phyloP scores from a whole-genome alignment of 1,140 invertebrate genomes.

The Trichoplusia ni region DNA sequence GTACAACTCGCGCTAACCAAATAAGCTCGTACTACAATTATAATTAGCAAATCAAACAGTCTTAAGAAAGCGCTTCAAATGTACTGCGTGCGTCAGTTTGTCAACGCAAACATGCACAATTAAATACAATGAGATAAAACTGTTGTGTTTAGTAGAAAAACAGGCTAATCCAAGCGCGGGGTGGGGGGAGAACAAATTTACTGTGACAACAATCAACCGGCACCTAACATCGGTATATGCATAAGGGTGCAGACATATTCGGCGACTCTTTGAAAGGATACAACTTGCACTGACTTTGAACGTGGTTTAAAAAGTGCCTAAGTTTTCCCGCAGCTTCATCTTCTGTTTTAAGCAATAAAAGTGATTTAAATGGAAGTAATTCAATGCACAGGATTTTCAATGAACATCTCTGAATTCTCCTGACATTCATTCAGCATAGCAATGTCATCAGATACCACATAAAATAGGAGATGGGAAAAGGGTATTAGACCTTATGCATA shows the following conservation, averaged over 20 bases:
- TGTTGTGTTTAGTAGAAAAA: constrained; percentile 76
- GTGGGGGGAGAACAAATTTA: constrained; percentile 75
- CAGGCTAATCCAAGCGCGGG: constrained; percentile 72
- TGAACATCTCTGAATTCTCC: too few species aligned
- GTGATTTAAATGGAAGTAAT: too few species aligned
- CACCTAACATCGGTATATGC: constrained; percentile 70
- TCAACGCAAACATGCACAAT: constrained; percentile 58
- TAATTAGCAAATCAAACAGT: neutral
- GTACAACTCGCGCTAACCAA: too few species aligned
- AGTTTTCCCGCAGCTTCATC: too few species aligned
- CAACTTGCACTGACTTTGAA: neutral
- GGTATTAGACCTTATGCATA: too few species aligned
- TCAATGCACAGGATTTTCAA: too few species aligned
- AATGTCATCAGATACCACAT: too few species aligned
- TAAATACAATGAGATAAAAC: constrained; percentile 72
- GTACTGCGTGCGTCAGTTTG: constrained; percentile 39
- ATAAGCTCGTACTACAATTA: too few species aligned
- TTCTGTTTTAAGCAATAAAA: too few species aligned
- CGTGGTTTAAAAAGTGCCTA: too few species aligned
- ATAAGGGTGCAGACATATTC: constrained; percentile 43
- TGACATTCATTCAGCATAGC: too few species aligned
- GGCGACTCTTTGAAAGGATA: neutral
- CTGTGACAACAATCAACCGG: constrained; percentile 74
- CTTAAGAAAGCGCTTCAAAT: neutral
- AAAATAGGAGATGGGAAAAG: too few species aligned